A percentile compares a stretch with the other conserved stretches of the same genome.
Conservation (phyloP, 1,140 invertebrate species). For the Penaeus japonicus region DNA sequence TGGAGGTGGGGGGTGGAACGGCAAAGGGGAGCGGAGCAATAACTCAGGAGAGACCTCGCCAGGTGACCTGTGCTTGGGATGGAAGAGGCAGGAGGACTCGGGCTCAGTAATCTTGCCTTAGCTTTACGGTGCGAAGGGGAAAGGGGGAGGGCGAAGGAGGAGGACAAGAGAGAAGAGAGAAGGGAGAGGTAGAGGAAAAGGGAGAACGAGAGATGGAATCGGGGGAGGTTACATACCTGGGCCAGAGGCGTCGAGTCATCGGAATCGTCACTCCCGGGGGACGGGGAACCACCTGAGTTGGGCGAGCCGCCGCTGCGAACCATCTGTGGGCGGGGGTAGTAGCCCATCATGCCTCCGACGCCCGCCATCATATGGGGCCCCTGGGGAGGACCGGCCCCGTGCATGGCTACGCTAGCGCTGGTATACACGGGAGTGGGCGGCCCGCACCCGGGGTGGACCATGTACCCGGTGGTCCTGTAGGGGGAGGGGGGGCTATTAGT, state of each 20-base stretch:
- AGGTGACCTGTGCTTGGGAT: too few species aligned
- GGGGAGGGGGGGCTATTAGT: not conserved
- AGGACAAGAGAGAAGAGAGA: too few species aligned
- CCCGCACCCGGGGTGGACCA: conserved; percentile 35
- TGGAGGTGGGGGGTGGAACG: too few species aligned
- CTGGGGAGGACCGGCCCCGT: conserved; percentile 21
- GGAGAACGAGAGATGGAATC: not conserved
- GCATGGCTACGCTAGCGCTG: conserved; percentile 29
- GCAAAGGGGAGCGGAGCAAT: too few species aligned
- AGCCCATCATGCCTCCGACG: conserved; percentile 40
- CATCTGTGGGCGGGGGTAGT: conserved; percentile 45
- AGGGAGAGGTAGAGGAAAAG: not conserved
- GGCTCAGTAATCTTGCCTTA: too few species aligned
- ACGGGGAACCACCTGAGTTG: conserved; percentile 46
- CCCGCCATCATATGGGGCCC: conserved; percentile 48
- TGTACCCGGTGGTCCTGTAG: conserved; percentile 24
- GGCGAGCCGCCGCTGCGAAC: conserved; percentile 38
- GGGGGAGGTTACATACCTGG: conserved; percentile 36
- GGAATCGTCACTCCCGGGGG: conserved; percentile 48
- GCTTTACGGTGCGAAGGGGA: too few species aligned
- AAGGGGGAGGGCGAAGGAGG: too few species aligned
- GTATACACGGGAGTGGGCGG: conserved; percentile 43
- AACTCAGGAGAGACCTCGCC: too few species aligned
- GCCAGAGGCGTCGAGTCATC: conserved; percentile 49
- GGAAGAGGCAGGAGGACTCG: too few species aligned